phyloP scores from a whole-genome alignment of 1,140 invertebrate genomes.

The Ylistrum balloti region DNA sequence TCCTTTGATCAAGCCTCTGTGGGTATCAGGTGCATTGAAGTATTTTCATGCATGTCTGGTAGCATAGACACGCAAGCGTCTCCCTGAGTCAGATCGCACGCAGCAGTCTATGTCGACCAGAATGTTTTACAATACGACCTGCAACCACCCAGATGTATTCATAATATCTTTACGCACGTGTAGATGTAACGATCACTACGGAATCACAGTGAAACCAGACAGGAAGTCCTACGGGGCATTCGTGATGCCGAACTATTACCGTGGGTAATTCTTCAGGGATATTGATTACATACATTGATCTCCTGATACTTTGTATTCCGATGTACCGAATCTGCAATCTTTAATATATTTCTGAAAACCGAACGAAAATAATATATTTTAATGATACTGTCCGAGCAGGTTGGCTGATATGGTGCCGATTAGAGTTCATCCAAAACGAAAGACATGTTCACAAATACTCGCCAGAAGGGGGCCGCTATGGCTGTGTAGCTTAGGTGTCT shows the following conservation, averaged over 20 bases:
- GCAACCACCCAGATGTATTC: background rate
- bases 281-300: too few relatives aligned
- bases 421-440: too few relatives aligned
- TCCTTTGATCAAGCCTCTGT: background rate
- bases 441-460: too few relatives aligned
- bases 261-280: background rate
- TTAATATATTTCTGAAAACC: too few relatives aligned
- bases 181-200: background rate
- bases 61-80: background rate
- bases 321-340: too few relatives aligned
- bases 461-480: too few relatives aligned
- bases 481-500: too few relatives aligned
- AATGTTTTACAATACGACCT: background rate
- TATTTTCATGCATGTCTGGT: background rate
- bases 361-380: too few relatives aligned
- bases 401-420: too few relatives aligned
- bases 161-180: background rate
- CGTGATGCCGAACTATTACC: background rate
- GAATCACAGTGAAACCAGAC: background rate
- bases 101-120: background rate
- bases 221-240: background rate
- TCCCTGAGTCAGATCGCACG: background rate
- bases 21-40: background rate
- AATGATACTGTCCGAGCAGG: too few relatives aligned
- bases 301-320: too few relatives aligned